These are phyloP conservation scores for Larimichthys crocea DNA, from an alignment of 2,113 vertebrate species.

Conservation along the genomic window DNA sequence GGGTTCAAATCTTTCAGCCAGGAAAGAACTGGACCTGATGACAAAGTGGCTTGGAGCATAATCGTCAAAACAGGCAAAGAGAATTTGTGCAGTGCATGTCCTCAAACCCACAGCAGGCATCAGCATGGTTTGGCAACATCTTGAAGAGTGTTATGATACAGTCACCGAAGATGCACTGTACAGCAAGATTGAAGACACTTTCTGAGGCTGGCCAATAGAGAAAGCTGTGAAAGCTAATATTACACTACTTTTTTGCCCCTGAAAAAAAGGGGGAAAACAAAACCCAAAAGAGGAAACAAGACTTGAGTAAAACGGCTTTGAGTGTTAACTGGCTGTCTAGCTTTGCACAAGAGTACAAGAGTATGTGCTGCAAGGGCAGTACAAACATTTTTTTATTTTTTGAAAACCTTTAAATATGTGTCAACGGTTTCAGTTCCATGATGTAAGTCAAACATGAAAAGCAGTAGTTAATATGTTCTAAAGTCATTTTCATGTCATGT, in stretches of 20 bases:
- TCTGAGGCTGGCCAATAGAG: not conserved
- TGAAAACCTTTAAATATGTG: not conserved
- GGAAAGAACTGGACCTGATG: not conserved
- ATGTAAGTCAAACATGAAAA: not conserved
- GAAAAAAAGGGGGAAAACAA: too few species aligned
- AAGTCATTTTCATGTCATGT: slow-evolving; percentile 30
- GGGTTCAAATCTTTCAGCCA: not conserved
- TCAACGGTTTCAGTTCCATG: not conserved
- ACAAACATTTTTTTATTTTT: not conserved
- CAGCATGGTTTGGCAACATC: not conserved
- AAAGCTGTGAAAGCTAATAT: not conserved
- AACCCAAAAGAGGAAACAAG: too few species aligned
- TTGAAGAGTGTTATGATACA: not conserved
- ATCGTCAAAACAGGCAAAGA: not conserved
- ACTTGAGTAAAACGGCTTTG: not conserved
- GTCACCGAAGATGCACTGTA: not conserved
- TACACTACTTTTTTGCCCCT: too few species aligned
- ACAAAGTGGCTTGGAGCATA: not conserved
- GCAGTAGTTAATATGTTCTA: not conserved
- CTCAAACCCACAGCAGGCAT: not conserved
- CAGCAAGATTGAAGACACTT: not conserved
- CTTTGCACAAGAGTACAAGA: too few species aligned
- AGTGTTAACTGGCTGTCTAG: not conserved
- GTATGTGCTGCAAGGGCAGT: too few species aligned
- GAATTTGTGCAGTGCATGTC: not conserved